Evolutionary conservation across 2,113 vertebrate species (phyloP), one percentile per base, ranked within the genome.

Genomic region (Seriola quinqueradiata): DNA sequence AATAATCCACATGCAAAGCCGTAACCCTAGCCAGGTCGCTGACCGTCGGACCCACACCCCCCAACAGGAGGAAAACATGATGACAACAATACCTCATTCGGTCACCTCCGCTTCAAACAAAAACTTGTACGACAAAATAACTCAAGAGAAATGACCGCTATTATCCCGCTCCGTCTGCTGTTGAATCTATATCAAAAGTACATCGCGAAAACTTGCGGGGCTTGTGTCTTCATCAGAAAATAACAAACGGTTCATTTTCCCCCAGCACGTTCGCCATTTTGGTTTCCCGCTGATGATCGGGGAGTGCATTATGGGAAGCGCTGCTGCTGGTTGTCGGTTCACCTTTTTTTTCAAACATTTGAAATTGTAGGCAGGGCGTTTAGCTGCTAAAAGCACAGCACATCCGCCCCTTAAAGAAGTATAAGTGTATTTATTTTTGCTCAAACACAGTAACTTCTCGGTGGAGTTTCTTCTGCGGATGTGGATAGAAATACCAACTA

Each of bases 271-370:
- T 95, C 96, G 96, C 97, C 97, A 97, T 97, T 97, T 97, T 97
- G 94, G 95, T 97, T 97, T 97, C 96, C 97, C 97, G 97, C 97
- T 97, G 96, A 95, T 87, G 90, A 4, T 54, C 93, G 93, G 89
- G 90, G 90, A 91, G 83, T 96, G 97, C 96, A 97, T 97, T 96
- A 52, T 97, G 96, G 97, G 97, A 96, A 93, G 89, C 60, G 85
- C 66, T 70, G 54, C 79, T 46, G 79, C 73, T 75, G 79, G 3
- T 32, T 21, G 78, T 55, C 23, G 60, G 23, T n/a, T 71, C 77
- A 57, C 25, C 42, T 36, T 75, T 86, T 75, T 86, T 87, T 91
- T 90, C 77, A 87, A 91, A 92, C 70, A 82, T 93, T 93, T 92
- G 88, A 93, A 93, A 89, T 66, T 86, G 90, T 88, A 92, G 92